Base-by-base conservation (phyloP, 2,113 vertebrate species). In the Varanus komodoensis region DNA sequence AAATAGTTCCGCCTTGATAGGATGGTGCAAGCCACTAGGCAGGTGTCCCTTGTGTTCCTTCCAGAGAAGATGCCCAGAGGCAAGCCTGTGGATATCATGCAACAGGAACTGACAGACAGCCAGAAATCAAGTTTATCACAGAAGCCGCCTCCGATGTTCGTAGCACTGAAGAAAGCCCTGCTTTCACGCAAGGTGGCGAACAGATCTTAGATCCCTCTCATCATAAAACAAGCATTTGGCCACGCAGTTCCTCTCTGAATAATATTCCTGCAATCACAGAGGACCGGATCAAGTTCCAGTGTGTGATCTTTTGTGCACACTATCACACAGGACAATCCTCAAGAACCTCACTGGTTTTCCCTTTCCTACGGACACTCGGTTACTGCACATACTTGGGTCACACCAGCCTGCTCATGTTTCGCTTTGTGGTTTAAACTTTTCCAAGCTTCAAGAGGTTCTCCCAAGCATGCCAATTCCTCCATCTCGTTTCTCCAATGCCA, bases 1-100 rank as follows among this genome's bases (percentile, higher is more conserved):
- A 78, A 34, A 69, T 6, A 6, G 12, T 27, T 78, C 68, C n/a
- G 29, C 8, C 61, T 67, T 84, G 71, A 78, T 77, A 48, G 67
- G 17, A 67, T 34, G 54, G 38, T 32, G 14, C 50, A 29, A 23
- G 81, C 34, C 69, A 68, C 44, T 67, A 38, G 34, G 38, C 87
- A 88, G 6, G 44, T 19, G 52, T 71, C 87, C 64, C 87, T 34
- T 81, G 87, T 5, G 29, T 38, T 69, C 34, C 61, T 50, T n/a
- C 29, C 77, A 71, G 27, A 88, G 64, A 29, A 81, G 64, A 81
- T 69, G 87, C 87, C 87, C 78, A 50, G 87, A 54, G 87, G 87
- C 64, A 52, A 88, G 61, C 64, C 64, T 50, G 81, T 77, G 38
- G 87, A 34, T 84, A 75, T 52, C 29, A 77, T 84, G 82, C 81